A percentile compares a stretch with the other conserved stretches of the same genome.
Conservation (phyloP, 64 coral and sea anemone species). For the Porites australiensis region DNA sequence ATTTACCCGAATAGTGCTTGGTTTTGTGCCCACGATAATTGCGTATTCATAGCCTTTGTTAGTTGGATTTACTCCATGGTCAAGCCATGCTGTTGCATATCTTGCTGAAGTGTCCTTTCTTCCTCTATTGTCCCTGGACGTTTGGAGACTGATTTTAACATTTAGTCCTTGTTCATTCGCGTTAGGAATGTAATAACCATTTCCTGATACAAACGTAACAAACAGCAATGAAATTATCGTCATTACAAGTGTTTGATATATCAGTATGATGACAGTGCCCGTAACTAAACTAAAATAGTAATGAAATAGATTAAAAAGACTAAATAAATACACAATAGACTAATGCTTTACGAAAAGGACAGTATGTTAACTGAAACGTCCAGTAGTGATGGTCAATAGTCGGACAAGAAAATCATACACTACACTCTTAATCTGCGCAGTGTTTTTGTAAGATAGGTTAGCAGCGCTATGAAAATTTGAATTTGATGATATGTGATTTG, state of each 20-base stretch:
- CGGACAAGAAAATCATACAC: too few species aligned
- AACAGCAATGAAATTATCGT: not conserved
- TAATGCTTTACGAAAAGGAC: too few species aligned
- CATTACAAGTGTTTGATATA: not conserved
- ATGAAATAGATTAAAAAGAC: too few species aligned
- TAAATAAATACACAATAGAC: too few species aligned
- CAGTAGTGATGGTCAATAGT: too few species aligned
- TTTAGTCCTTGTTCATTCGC: not conserved
- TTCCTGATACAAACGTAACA: not conserved
- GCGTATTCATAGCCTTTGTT: not conserved
- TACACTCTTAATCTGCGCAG: too few species aligned
- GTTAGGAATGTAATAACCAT: constrained; percentile 34
- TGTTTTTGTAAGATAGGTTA: too few species aligned
- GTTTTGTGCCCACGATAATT: not conserved
- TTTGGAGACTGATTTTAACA: constrained; percentile 15
- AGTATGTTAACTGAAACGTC: too few species aligned
- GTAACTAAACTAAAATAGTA: too few species aligned
- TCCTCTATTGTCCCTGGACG: not conserved
- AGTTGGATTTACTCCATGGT: not conserved
- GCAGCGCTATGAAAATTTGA: too few species aligned
- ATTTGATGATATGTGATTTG: too few species aligned
- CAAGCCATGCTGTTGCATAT: constrained; percentile 28
- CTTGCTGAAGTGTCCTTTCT: not conserved
- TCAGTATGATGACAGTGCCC: not conserved
- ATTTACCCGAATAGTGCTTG: not conserved